Evolutionary conservation across 2,888 invertebrate genomes (phyloP), one percentile per base, ranked within the genome.

Genomic region (Cataglyphis livida): DNA sequence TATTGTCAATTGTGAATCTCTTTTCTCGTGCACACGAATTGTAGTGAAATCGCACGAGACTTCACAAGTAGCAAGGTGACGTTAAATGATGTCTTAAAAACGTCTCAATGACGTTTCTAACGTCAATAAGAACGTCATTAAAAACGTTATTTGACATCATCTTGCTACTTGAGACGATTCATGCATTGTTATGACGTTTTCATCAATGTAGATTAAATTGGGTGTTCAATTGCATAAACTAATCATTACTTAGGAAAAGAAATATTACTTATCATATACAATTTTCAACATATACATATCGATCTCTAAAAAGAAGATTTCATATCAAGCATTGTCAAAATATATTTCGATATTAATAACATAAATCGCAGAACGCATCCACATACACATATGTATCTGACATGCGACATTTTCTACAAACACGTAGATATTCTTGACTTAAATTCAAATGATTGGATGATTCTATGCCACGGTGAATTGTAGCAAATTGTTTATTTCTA

Each of bases 401-500:
- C 15, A 44, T 64, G 21, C 28, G 18, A 18, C 10, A 48, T 44
- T 74, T 64, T 64, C 32, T 61, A 44, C 38, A 57, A 73, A 41
- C n/a, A 41, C 28, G 61, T 21, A 66, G 35, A 51, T 44, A 66
- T 48, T 48, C 25, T 48, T 15, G 15, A 76, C 10, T 64, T 28
- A 66, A 66, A 66, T 38, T 66, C n/a, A 9, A 66, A 66, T 51
- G 65, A 66, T 66, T 65, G 54, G 28, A 76, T 76, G 38, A 66
- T n/a, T 41, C 9, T 41, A 64, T 54, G 62, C 38, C 38, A n/a
- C 68, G 44, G 64, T 74, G 48, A 74, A 64, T 6, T 44, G 18
- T 32, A 38, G 18, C 44, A 12, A 28, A 59, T 59, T 73, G 38
- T 61, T 74, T 44, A 44, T 61, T 21, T 41, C 0, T 15, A 9